These are phyloP conservation scores for Meiosimyza decipiens DNA, from an alignment of 2,888 invertebrate species.

Conservation along the genomic window DNA sequence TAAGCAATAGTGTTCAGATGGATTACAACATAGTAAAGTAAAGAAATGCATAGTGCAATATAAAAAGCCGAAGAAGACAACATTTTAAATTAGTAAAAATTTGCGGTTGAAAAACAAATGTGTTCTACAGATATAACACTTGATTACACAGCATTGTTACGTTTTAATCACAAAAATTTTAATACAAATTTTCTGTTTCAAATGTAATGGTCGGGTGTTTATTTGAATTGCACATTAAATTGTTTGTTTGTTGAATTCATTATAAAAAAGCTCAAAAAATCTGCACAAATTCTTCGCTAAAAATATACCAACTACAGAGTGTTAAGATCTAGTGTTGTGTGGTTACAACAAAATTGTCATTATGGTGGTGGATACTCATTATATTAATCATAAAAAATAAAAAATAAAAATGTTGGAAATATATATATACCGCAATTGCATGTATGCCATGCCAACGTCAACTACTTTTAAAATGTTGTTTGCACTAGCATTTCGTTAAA, in stretches of 20 bases:
- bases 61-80: not conserved
- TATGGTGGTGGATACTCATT: constrained; percentile 32
- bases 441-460: not conserved
- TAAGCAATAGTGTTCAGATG: constrained; percentile 34
- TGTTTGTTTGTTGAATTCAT: constrained; percentile 44
- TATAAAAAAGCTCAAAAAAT: constrained; percentile 1
- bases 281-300: constrained; percentile 9
- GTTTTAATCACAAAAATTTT: constrained; percentile 57
- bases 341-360: not conserved
- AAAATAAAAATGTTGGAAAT: constrained; percentile 53
- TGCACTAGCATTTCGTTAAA: not conserved
- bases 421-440: constrained; percentile 37
- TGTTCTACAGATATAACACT: constrained; percentile 46
- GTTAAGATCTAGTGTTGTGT: constrained; percentile 17
- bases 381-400: constrained; percentile 40
- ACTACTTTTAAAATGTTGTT: not conserved
- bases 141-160: constrained; percentile 58
- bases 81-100: constrained; percentile 7
- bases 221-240: constrained; percentile 45
- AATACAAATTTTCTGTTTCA: constrained; percentile 54
- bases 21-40: constrained; percentile 18
- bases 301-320: constrained; percentile 18
- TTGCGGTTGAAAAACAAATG: constrained; percentile 37
- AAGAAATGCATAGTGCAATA: no score
- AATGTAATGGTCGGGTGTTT: constrained; percentile 42